Conservation (phyloP, 2,797 vertebrate genomes). For the Myoxocephalus aenaeus region DNA sequence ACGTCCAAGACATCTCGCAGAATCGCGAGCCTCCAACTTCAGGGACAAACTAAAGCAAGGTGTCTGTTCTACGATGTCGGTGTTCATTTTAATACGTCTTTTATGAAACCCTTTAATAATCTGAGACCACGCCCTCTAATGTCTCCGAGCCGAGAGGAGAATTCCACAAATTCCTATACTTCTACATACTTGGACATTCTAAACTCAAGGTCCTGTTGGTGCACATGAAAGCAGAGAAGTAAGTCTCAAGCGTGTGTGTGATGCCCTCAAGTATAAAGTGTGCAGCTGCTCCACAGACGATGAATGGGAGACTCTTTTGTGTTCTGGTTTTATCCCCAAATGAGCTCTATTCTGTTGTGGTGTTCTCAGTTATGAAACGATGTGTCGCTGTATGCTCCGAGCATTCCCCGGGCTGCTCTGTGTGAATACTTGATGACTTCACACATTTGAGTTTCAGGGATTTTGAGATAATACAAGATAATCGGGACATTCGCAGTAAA, state of each 20-base stretch:
- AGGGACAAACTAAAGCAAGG: not conserved
- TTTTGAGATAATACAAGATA: not conserved
- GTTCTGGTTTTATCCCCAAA: not conserved
- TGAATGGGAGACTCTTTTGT: not conserved
- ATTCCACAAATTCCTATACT: not conserved
- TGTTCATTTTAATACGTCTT: not conserved
- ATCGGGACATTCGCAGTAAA: not conserved
- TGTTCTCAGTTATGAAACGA: too few species aligned
- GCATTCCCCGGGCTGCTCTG: not conserved
- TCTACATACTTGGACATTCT: too few species aligned
- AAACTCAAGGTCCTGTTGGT: too few species aligned
- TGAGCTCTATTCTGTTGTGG: not conserved
- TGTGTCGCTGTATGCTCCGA: not conserved
- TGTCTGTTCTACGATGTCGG: not conserved
- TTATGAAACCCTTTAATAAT: not conserved
- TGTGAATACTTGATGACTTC: not conserved
- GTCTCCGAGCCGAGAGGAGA: not conserved
- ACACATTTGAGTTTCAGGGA: not conserved
- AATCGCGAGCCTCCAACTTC: too few species aligned
- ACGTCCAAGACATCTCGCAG: not conserved
- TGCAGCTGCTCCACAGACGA: not conserved
- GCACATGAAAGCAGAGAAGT: too few species aligned
- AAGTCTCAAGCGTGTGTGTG: not conserved
- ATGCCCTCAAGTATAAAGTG: not conserved
- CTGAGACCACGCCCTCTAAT: not conserved